Base-by-base conservation (phyloP, 2,113 vertebrate species). In the Ctenomys sociabilis region DNA sequence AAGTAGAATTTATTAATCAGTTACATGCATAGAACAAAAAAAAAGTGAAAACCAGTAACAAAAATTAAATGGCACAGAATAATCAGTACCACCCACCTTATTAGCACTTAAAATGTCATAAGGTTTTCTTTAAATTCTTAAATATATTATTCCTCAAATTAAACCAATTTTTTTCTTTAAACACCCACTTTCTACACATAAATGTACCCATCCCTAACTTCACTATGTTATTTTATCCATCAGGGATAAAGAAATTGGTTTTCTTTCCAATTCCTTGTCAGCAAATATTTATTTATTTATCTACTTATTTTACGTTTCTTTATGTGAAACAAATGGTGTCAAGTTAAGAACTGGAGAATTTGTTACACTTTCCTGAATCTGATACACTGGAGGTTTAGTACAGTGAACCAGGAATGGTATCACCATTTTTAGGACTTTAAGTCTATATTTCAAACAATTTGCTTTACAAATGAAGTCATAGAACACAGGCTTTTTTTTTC, bases 391-490 rank as follows among this genome's bases (percentile, higher is more conserved):
- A 64, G 30, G 63, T 5, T 13, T 43, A 64, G 49, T 30, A 3
- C 26, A 8, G 70, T 94, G 90, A 84, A 59, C 19, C 84, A 30
- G 16, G 10, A 77, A 49, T 75, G 96, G 93, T 90, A 66, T 43
- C 68, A 66, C 19, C 5, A 80, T 63, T 86, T 40, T 66, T 7
- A 78, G 5, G 7, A 77, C 28, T 37, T 68, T 59, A 75, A 43
- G 30, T 49, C 84, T 95, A 14, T 81, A 84, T 93, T 94, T 91
- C 37, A 93, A 95, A 91, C 19, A 90, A 87, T 9, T 92, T 37
- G 88, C 89, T 90, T 95, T 86, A 96, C 32, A 95, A 83, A 93
- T 77, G 63, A 93, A 96, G 73, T 97, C 52, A 86, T 94, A 40
- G 49, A 96, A 82, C 8, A 52, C 1, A 43, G 24, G 11, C 88